Percentiles rank a stretch among this genome's conserved stretches.
phyloP scores from a whole-genome alignment of 2,113 vertebrate genomes.

The Microcebus griseorufus region DNA sequence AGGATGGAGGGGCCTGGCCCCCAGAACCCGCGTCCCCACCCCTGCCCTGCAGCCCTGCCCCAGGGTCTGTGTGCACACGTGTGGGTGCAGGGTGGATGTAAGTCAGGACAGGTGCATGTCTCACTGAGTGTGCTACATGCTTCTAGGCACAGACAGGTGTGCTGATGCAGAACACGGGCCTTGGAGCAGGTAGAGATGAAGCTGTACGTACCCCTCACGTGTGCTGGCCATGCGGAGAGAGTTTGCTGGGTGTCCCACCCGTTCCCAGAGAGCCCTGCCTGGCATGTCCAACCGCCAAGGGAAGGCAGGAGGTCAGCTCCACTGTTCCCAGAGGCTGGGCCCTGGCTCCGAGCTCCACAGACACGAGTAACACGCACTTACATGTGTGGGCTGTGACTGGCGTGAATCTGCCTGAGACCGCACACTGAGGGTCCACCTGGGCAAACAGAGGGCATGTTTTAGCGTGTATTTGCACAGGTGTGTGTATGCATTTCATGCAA shows the following conservation, averaged over 20 bases:
- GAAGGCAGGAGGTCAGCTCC: neutral
- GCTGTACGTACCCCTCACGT: rapidly evolving
- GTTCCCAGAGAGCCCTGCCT: neutral
- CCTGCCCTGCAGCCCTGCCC: neutral
- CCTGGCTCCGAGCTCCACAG: rapidly evolving
- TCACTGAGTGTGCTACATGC: neutral
- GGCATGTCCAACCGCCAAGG: no score
- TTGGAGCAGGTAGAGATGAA: neutral
- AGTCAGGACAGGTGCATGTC: neutral
- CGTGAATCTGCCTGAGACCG: neutral
- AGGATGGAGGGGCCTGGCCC: neutral
- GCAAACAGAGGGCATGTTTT: neutral
- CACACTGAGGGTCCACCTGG: neutral
- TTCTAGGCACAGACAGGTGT: neutral
- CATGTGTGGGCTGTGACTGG: neutral
- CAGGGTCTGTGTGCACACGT: neutral
- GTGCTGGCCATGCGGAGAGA: neutral
- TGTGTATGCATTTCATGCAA: no score
- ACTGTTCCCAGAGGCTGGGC: neutral
- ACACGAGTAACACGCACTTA: neutral
- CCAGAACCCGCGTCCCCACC: neutral
- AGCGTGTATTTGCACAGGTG: neutral
- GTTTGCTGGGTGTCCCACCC: neutral
- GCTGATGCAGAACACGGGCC: neutral
- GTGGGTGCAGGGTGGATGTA: neutral